phyloP scores from a whole-genome alignment of 2,888 invertebrate genomes.

The Crossocerus cetratus region DNA sequence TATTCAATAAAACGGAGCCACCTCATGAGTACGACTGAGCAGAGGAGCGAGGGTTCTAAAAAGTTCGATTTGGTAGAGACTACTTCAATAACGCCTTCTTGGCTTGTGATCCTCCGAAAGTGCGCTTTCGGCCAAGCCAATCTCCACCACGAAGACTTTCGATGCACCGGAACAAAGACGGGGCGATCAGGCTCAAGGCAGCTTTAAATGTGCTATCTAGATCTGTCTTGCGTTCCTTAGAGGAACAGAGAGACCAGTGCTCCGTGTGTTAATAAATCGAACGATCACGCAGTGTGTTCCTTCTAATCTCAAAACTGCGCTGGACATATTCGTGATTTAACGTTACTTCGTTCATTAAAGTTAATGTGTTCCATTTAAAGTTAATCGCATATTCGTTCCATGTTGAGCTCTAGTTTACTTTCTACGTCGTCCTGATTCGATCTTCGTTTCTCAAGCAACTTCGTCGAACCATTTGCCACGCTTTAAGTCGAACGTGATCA shows the following conservation, averaged over 20 bases:
- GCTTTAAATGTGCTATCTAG: conserved; percentile 9
- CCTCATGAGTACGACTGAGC: conserved; percentile 86
- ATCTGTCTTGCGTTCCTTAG: conserved; percentile 23
- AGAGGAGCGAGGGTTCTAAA: not conserved
- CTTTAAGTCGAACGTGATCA: not conserved
- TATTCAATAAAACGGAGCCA: conserved; percentile 83
- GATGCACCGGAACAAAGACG: conserved; percentile 8
- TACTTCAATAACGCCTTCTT: conserved; percentile 5
- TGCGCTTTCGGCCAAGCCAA: conserved; percentile 6
- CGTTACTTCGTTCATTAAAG: not conserved
- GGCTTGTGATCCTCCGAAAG: conserved; percentile 33
- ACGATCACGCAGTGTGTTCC: conserved; percentile 14
- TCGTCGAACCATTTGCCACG: no score
- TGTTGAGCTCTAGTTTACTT: not conserved
- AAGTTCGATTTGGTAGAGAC: conserved; percentile 7
- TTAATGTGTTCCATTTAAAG: not conserved
- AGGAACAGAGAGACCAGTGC: conserved; percentile 3
- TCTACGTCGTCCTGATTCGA: no score
- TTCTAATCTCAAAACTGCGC: conserved; percentile 1
- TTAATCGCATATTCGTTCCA: not conserved
- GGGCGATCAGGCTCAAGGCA: conserved; percentile 19
- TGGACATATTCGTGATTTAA: conserved; percentile 3
- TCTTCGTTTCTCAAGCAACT: no score
- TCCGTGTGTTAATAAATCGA: conserved; percentile 1
- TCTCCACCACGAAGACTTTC: conserved; percentile 11